Evolutionary conservation across 2,888 invertebrate genomes (phyloP), one percentile per base, ranked within the genome.

Genomic region (Masnerella sp.): DNA sequence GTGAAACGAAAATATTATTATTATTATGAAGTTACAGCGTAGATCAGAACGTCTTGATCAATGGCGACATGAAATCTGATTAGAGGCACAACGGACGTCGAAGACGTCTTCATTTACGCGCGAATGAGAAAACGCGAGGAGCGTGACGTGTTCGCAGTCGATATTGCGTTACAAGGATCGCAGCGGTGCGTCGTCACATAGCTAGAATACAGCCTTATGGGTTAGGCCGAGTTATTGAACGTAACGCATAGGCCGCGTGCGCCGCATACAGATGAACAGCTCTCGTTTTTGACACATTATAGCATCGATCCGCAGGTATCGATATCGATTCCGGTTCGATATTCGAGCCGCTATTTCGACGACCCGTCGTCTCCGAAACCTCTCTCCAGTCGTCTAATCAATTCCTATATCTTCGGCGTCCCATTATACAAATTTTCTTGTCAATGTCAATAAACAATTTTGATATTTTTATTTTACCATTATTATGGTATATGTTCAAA

Each of bases 161-260:
- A 62, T 62, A 51, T 62, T 51, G 51, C 62, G 34, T 62, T 62
- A 62, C 62, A 34, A 32, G 51, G 51, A 62, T 62, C 62, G 62
- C 51, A 45, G 32, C n/a, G 3, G n/a, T n/a, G n/a, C n/a, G n/a
- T n/a, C n/a, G n/a, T n/a, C n/a, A n/a, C n/a, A n/a, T n/a, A n/a
- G n/a, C n/a, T n/a, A n/a, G 42, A 7, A 43, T 28, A 12, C 34
- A 62, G 40, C 40, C 61, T 62, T 62, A 42, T 45, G 61, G 22
- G 11, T 30, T 11, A 34, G 32, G 20, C 32, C 47, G 40, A 40
- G 30, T 43, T 65, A 65, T 65, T 49, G 56, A 56, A 47, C 56
- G 47, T 32, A 65, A 65, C 15, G 32, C 40, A 45, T 51, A 28
- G 15, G 20, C 17, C n/a, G 38, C 65, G 40, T 43, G 34, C 20